Percentiles rank a stretch among this genome's conserved stretches.
Conservation (phyloP, 2,888 invertebrate genomes). For the Tetropium fuscum region DNA sequence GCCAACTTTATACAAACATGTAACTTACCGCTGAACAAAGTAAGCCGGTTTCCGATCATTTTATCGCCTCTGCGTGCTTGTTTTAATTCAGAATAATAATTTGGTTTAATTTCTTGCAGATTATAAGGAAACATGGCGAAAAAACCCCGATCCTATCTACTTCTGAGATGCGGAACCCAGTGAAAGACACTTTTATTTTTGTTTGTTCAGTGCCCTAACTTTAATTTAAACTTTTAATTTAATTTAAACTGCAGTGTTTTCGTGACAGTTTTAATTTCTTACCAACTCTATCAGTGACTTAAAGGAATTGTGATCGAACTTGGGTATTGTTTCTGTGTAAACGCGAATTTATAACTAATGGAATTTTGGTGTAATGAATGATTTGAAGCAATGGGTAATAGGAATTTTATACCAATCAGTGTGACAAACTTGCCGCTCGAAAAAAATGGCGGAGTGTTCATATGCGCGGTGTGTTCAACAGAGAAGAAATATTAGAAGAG, state of each 20-base stretch:
- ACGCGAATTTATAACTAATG: slow-evolving; percentile 25
- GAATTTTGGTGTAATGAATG: slow-evolving; percentile 62
- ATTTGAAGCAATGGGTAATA: slow-evolving; percentile 64
- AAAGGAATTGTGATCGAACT: slow-evolving; percentile 21
- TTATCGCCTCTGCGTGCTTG: slow-evolving; percentile 24
- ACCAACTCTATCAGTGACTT: slow-evolving; percentile 29
- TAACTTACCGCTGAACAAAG: slow-evolving; percentile 47
- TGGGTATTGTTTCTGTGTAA: slow-evolving; percentile 28
- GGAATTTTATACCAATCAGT: slow-evolving; percentile 56
- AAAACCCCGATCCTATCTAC: slow-evolving; percentile 42
- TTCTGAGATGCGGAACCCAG: slow-evolving; percentile 36
- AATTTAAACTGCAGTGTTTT: slow-evolving; percentile 22
- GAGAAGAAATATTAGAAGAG: slow-evolving; percentile 88
- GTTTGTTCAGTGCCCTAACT: slow-evolving; percentile 36
- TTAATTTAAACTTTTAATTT: slow-evolving; percentile 33
- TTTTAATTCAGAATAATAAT: slow-evolving; percentile 30
- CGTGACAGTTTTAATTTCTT: slow-evolving; percentile 34
- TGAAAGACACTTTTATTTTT: slow-evolving; percentile 34
- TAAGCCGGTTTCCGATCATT: slow-evolving; percentile 47
- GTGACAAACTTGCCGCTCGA: slow-evolving; percentile 64
- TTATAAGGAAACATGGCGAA: slow-evolving; percentile 49
- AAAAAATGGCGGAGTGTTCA: slow-evolving; percentile 90
- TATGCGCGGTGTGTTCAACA: slow-evolving; percentile 91
- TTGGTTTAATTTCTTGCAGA: slow-evolving; percentile 45
- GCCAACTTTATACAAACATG: slow-evolving; percentile 52